Conservation (phyloP, 2,797 vertebrate genomes). For the Cichlasoma orientale region DNA sequence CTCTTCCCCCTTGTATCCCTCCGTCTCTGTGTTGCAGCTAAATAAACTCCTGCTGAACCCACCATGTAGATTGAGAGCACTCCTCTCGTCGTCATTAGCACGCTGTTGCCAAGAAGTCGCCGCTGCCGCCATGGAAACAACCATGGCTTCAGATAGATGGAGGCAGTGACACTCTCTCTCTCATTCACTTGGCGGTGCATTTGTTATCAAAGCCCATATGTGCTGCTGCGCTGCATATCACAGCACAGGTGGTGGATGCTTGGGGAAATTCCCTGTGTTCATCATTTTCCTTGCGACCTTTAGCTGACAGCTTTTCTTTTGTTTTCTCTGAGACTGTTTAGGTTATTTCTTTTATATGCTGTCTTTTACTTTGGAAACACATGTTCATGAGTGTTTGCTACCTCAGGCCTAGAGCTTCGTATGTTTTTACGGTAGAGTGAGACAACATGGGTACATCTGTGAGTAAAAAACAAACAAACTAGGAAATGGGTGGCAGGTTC, state of each 20-base stretch:
- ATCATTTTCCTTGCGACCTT: conserved; percentile 20
- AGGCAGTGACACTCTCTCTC: conserved; percentile 48
- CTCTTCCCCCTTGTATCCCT: background rate
- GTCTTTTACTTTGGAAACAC: conserved; percentile 19
- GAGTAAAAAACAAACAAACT: background rate
- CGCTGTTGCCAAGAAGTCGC: conserved; percentile 65
- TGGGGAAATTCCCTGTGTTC: conserved; percentile 31
- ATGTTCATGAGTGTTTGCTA: conserved; percentile 5
- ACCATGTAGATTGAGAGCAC: conserved; percentile 49
- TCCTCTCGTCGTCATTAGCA: conserved; percentile 64
- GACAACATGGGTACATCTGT: background rate
- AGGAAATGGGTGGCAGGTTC: background rate
- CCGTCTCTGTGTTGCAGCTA: conserved; percentile 18
- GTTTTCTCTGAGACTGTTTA: conserved; percentile 27
- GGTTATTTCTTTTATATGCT: conserved; percentile 13
- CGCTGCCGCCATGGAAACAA: conserved; percentile 65
- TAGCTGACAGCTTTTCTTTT: conserved; percentile 15
- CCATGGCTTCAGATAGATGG: conserved; percentile 50
- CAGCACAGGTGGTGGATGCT: conserved; percentile 23
- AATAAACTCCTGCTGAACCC: conserved; percentile 79
- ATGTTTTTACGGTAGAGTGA: background rate
- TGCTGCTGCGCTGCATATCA: conserved; percentile 2
- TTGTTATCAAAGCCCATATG: conserved; percentile 43
- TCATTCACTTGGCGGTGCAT: conserved; percentile 51
- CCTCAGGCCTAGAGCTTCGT: background rate